A percentile compares a stretch with the other conserved stretches of the same genome.
These are phyloP conservation scores for Oreocharis arfaki DNA, from an alignment of 2,113 vertebrate species.

Conservation along the genomic window DNA sequence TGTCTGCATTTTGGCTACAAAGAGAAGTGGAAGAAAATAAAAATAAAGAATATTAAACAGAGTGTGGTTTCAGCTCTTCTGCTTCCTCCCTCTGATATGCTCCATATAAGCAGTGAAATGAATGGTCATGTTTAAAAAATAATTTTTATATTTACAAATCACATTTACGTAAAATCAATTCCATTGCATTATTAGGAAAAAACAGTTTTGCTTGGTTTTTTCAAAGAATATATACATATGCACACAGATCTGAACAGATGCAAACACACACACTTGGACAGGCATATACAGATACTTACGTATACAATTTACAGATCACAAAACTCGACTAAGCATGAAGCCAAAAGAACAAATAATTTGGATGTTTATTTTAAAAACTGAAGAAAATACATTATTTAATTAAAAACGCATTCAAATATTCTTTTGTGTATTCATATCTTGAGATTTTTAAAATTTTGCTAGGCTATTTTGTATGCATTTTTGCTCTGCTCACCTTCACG, in stretches of 20 bases:
- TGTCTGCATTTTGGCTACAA: background rate
- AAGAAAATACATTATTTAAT: background rate
- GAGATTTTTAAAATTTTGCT: background rate
- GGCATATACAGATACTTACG: background rate
- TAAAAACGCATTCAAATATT: background rate
- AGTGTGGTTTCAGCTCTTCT: background rate
- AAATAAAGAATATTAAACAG: background rate
- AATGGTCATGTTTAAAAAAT: background rate
- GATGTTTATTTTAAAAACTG: background rate
- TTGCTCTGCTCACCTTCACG: background rate
- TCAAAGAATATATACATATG: background rate
- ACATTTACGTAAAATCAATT: background rate
- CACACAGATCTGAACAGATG: background rate
- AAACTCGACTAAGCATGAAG: background rate
- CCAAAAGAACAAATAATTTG: background rate
- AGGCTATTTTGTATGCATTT: background rate
- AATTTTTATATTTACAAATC: background rate
- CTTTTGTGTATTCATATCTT: background rate
- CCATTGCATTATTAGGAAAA: background rate
- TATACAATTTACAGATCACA: background rate
- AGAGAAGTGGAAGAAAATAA: background rate
- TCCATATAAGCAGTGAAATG: background rate
- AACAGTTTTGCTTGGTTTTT: background rate
- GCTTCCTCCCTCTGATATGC: background rate
- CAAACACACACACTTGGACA: fast-evolving